These are phyloP conservation scores for Hafferia zeledoni DNA, from an alignment of 2,797 vertebrate genomes.

Conservation along the genomic window DNA sequence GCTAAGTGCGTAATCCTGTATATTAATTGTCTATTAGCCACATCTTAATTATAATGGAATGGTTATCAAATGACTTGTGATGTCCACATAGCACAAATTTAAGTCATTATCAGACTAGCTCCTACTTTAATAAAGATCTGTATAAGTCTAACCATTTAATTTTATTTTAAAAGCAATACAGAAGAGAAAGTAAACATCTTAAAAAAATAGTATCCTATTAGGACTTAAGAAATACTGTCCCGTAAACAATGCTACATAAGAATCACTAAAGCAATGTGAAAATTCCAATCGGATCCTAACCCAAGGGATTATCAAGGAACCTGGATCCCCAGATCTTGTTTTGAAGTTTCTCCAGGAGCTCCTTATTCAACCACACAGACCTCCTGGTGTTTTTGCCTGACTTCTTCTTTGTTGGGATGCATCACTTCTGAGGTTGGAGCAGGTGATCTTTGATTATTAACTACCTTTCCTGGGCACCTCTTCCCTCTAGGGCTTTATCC, in stretches of 20 bases:
- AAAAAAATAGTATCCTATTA: background rate
- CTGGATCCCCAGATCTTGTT: background rate
- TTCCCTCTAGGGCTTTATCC: background rate
- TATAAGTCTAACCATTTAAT: background rate
- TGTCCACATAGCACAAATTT: conserved; percentile 25
- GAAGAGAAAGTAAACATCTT: background rate
- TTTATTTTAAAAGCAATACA: background rate
- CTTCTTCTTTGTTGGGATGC: background rate
- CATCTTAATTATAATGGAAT: conserved; percentile 65
- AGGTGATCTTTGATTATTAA: background rate
- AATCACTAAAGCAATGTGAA: background rate
- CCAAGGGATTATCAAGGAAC: background rate
- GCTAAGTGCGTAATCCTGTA: conserved; percentile 52
- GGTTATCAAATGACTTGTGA: conserved; percentile 65
- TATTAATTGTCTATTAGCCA: conserved; percentile 65
- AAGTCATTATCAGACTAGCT: conserved; percentile 34
- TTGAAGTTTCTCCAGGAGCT: background rate
- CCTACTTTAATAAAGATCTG: conserved; percentile 11
- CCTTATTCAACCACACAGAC: background rate
- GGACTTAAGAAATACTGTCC: background rate
- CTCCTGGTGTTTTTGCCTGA: background rate
- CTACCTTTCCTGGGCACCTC: background rate
- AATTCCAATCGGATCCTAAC: background rate
- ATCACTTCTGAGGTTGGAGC: background rate
- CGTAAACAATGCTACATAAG: background rate